Conservation (phyloP, 2,113 vertebrate genomes). For the Cyanistes caeruleus region DNA sequence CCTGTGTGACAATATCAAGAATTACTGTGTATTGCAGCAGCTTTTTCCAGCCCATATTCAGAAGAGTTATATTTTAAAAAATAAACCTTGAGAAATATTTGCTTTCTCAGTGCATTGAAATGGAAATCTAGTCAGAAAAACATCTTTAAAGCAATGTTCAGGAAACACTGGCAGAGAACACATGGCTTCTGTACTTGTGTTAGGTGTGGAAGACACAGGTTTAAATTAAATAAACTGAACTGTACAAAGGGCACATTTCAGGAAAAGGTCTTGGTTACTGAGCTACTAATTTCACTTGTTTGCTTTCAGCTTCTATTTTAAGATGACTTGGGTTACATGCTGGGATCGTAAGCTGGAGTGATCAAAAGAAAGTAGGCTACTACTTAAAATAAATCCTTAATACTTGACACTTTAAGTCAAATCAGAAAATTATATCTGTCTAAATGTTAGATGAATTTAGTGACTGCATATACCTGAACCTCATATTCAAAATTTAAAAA, state of each 20-base stretch:
- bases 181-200: neutral
- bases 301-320: neutral
- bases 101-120: neutral
- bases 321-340: neutral
- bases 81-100: neutral
- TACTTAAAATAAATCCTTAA: neutral
- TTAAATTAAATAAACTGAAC: neutral
- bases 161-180: neutral
- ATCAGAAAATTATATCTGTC: neutral
- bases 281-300: neutral
- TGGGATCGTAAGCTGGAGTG: neutral
- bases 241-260: neutral
- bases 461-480: neutral
- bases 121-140: neutral
- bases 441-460: neutral
- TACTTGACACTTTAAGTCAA: neutral
- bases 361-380: neutral
- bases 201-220: neutral
- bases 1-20: neutral
- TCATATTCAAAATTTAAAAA: neutral
- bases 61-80: neutral
- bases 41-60: neutral
- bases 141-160: neutral
- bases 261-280: neutral
- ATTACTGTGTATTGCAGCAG: neutral